Base-by-base conservation (phyloP, 2,797 vertebrate species). In the Enteromius mattozi region DNA sequence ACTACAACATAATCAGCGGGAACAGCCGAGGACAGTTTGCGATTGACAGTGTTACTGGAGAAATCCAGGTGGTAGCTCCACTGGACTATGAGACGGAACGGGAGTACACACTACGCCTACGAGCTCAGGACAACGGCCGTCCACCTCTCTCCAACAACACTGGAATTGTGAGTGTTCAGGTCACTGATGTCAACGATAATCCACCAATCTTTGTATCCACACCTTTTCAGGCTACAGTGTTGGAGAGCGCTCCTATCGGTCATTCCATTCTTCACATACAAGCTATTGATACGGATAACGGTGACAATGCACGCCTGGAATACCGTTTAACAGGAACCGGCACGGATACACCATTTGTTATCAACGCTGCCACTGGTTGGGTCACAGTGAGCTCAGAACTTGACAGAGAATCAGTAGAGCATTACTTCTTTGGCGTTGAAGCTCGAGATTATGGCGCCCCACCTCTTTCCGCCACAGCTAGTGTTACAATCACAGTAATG, bases 191-290 rank as follows among this genome's bases (percentile, higher is more conserved):
- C 86, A 99, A 99, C 0, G 98, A 99, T 91, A 98, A 99, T 40
- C 95, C 97, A 0, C 98, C 98, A 0, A 99, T 99, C 83, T 99
- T 99, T 91, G 98, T 99, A 78, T 99, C 97, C 86, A 99, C 98
- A 0, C 98, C 98, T 1, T 99, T 99, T 90, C 98, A 99, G 90
- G 97, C 97, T 1, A 97, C 98, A 0, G 98, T 99, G 45, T 93
- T 99, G 30, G 98, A 99, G 91, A 99, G 98, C 0, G 96, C 96
- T 3, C 97, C 98, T 0, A 85, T 99, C 0, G 98, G 98, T 54
- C 98, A 98, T 84, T 99, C 98, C 0, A 98, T 99, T 84, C 96
- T 99, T 88, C 98, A 99, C 89, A 98, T 99, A 89, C 98, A 99
- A 91, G 98, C 98, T 0, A 98, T 99, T 72, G 98, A 99, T n/a